A percentile compares a stretch with the other conserved stretches of the same genome.
Conservation (phyloP, 2,797 vertebrate species). For the Pantherophis vulpinus region DNA sequence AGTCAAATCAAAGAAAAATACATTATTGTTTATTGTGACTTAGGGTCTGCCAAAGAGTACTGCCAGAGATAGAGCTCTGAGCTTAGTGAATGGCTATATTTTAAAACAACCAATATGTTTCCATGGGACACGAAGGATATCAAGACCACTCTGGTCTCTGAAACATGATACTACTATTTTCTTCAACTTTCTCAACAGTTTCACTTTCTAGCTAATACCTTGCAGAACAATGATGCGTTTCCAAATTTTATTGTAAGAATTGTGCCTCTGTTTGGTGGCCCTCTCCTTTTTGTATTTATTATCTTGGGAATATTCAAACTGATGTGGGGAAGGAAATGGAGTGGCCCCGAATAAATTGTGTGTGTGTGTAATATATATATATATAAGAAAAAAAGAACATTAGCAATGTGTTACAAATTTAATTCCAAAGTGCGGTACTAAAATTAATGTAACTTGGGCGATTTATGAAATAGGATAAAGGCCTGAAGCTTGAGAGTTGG, state of each 20-base stretch:
- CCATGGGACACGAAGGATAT: background rate
- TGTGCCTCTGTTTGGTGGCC: no score
- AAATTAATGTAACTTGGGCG: accelerated
- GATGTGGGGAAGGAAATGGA: background rate
- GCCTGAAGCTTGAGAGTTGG: background rate
- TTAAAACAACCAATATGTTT: background rate
- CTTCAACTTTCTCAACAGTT: background rate
- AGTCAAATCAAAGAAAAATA: background rate
- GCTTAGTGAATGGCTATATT: background rate
- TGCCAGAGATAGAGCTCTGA: background rate
- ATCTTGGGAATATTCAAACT: background rate
- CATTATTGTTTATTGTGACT: background rate
- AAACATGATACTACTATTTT: background rate
- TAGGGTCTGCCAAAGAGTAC: background rate
- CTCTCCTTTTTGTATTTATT: background rate
- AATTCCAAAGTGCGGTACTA: background rate
- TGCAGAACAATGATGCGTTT: background rate
- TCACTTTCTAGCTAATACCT: background rate
- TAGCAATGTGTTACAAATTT: background rate
- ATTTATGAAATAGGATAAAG: background rate
- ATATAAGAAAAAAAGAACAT: constrained; percentile 18
- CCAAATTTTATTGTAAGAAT: background rate
- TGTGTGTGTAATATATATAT: background rate
- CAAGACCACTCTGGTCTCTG: background rate
- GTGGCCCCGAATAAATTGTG: background rate